A percentile compares a stretch with the other conserved stretches of the same genome.
Conservation (phyloP, 2,113 vertebrate genomes). For the Galbula dea region DNA sequence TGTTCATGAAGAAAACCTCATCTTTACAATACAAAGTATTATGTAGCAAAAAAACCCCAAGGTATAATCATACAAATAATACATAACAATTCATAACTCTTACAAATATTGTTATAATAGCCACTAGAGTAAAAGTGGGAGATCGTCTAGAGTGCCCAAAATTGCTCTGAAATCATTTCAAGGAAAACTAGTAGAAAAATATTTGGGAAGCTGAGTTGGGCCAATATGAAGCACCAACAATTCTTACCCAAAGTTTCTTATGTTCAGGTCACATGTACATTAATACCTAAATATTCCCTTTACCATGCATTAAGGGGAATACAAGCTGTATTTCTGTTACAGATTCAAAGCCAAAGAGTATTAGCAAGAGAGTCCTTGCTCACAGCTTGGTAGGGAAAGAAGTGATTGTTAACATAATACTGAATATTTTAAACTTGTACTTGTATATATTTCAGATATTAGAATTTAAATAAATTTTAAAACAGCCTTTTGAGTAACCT, state of each 20-base stretch:
- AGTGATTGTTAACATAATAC: neutral
- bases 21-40: neutral
- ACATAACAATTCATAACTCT: neutral
- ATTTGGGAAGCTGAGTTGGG: neutral
- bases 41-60: neutral
- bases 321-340: neutral
- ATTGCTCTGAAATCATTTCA: neutral
- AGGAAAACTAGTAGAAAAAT: neutral
- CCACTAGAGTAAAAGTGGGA: neutral
- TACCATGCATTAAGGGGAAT: neutral
- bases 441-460: neutral
- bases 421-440: neutral
- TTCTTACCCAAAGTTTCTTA: neutral
- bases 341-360: neutral
- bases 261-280: neutral
- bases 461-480: neutral
- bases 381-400: neutral
- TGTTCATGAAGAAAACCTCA: neutral
- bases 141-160: neutral
- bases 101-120: neutral
- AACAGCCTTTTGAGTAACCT: neutral
- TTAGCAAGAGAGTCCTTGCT: neutral
- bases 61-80: neutral
- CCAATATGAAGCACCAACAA: neutral
- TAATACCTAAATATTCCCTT: neutral